phyloP scores from a whole-genome alignment of 2,797 vertebrate species.

The Hipposideros larvatus region DNA sequence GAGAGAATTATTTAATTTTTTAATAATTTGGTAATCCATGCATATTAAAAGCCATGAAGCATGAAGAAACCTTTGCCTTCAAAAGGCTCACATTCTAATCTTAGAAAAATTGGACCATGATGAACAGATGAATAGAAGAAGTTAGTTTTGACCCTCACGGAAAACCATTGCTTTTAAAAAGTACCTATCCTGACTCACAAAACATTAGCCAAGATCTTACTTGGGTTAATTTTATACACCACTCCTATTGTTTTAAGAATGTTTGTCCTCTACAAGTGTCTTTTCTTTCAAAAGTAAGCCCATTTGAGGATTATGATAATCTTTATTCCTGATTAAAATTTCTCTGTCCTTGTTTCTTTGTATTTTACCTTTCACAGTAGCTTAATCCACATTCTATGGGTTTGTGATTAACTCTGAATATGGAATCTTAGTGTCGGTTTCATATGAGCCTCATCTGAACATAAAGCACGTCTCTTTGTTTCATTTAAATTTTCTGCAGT shows the following conservation, averaged over 20 bases:
- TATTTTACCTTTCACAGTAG: slow-evolving; percentile 68
- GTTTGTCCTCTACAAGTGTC: slow-evolving; percentile 57
- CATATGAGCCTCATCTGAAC: slow-evolving; percentile 34
- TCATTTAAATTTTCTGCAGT: slow-evolving; percentile 59
- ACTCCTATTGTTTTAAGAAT: slow-evolving; percentile 70
- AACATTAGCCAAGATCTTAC: background rate
- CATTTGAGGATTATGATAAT: slow-evolving; percentile 77
- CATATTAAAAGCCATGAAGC: background rate
- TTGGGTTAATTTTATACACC: slow-evolving; percentile 72
- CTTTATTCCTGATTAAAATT: slow-evolving; percentile 79
- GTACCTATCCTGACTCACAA: background rate
- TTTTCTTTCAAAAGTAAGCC: slow-evolving; percentile 70
- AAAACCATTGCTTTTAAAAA: background rate
- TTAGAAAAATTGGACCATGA: slow-evolving; percentile 39
- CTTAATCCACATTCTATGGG: slow-evolving; percentile 68
- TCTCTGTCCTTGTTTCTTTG: slow-evolving; percentile 73
- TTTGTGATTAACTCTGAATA: slow-evolving; percentile 70
- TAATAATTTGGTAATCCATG: slow-evolving; percentile 4
- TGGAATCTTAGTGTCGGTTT: slow-evolving; percentile 55
- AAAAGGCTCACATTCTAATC: slow-evolving; percentile 51
- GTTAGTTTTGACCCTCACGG: background rate
- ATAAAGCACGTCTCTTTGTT: slow-evolving; percentile 18
- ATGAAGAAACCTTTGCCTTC: slow-evolving; percentile 48
- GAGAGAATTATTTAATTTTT: slow-evolving; percentile 3
- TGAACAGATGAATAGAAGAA: background rate